Evolutionary conservation across 2,888 invertebrate genomes (phyloP), one percentile per base, ranked within the genome.

Genomic region (Helleia helle): DNA sequence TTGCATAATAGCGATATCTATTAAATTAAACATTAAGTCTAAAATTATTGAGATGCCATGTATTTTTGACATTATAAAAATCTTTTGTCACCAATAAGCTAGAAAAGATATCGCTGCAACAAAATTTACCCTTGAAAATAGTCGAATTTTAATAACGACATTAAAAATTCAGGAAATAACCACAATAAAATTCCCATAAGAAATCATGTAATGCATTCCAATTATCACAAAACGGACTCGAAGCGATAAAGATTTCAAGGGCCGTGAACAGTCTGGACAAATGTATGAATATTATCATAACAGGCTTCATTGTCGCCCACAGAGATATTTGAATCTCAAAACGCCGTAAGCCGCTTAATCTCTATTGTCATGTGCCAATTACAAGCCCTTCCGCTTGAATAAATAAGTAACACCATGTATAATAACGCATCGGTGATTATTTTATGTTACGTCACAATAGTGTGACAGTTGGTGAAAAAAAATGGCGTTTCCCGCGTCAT

Each of bases 331-430:
- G 77, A 75, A 79, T 81, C 74, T 76, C 80, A 79, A 81, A 83
- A 79, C n/a, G n/a, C 77, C 71, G 59, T 75, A 81, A 81, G 74
- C 77, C 65, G 62, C 56, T 61, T 83, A 80, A 84, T 81, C 83
- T 73, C 79, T 63, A 79, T 83, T 84, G 81, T 84, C 59, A 60
- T 56, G 65, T 59, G 74, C 83, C 83, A 84, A 84, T 84, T 84
- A 84, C 70, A 28, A 62, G 56, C 83, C 83, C 79, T 81, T 83
- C 79, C 80, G 80, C 71, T 65, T 72, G 71, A 76, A 75, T 76
- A 73, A 75, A 73, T 77, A 73, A 73, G 73, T 75, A 75, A 63
- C 58, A 40, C 30, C 29, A 30, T 31, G 25, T 40, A 17, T 26
- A 30, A 36, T 36, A 36, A 36, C 25, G 36, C 24, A 12, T 36